These are phyloP conservation scores for Automeris io DNA, from an alignment of 2,888 invertebrate genomes.

Conservation along the genomic window DNA sequence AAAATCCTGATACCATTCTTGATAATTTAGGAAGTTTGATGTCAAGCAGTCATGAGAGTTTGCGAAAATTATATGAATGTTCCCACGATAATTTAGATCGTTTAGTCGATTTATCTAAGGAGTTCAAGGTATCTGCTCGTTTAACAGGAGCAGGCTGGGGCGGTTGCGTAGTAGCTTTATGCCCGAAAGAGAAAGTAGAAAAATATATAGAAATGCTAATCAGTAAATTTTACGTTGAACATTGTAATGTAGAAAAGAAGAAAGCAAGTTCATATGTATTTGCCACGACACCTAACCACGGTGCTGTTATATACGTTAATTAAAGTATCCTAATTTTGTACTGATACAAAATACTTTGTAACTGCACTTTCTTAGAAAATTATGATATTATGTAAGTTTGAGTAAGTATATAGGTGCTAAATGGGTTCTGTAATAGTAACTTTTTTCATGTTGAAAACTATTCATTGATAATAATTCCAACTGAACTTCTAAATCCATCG, in stretches of 20 bases:
- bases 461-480: no score
- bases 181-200: slow-evolving; percentile 79
- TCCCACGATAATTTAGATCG: slow-evolving; percentile 92
- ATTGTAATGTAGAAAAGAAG: slow-evolving; percentile 70
- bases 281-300: slow-evolving; percentile 83
- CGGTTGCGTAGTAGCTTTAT: slow-evolving; percentile 94
- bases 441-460: no score
- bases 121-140: slow-evolving; percentile 87
- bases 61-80: slow-evolving; percentile 92
- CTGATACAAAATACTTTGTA: no score
- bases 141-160: slow-evolving; percentile 99
- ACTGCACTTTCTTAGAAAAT: no score
- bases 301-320: slow-evolving; percentile 75
- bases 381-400: no score
- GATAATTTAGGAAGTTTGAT: slow-evolving; percentile 86
- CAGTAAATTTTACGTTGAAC: slow-evolving; percentile 81
- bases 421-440: no score
- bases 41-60: slow-evolving; percentile 91
- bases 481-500: no score
- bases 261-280: slow-evolving; percentile 80
- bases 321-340: slow-evolving; percentile 3
- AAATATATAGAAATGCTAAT: slow-evolving; percentile 82
- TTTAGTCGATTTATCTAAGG: slow-evolving; percentile 84
- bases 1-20: slow-evolving; percentile 51
- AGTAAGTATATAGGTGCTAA: no score